Evolutionary conservation across 53 echinoderm and acorn worm species (phyloP), one percentile per base, ranked within the genome.

Genomic region (Zoroaster sp.): DNA sequence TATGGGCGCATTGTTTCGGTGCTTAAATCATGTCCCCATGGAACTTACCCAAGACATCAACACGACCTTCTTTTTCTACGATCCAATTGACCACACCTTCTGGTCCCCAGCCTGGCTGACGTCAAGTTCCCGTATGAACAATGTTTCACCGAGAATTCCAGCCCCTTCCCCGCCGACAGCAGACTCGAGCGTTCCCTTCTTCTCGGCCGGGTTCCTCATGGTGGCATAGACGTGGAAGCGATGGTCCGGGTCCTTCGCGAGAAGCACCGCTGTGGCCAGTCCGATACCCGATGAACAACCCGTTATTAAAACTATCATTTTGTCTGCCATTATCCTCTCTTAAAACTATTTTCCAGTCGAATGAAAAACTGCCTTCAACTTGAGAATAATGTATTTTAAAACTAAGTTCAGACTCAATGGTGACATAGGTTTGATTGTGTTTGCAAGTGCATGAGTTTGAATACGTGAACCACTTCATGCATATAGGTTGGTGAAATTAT

Each of bases 201-300:
- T 25, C 8, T 12, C 89, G 4, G 55, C 0, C 5, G 71, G 63
- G 47, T 93, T 77, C 6, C 75, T 49, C 83, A 86, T 51, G 30
- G 90, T 93, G 55, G 90, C 89, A 73, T 86, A 89, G 5, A 93
- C 92, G 9, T 51, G n/a, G 66, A 83, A 88, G 5, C 86, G 72
- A 0, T 73, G 85, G 39, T 88, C 88, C 1, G 83, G 65, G 28
- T 93, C 93, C 21, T 86, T 75, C 54, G 90, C 93, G 1, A 93
- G 78, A 40, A 72, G 65, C 40, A 69, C 55, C 35, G 93, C 89
- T 10, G 87, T 78, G 36, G 89, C 73, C 36, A 86, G 78, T 1
- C 93, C 93, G 32, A 93, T 71, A 14, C 93, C 93, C n/a, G 89
- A 52, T 9, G 93, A 93, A 31, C 89, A 90, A 18, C 93, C 93